These are phyloP conservation scores for Lasius fuliginosus DNA, from an alignment of 2,888 invertebrate genomes.

Conservation along the genomic window DNA sequence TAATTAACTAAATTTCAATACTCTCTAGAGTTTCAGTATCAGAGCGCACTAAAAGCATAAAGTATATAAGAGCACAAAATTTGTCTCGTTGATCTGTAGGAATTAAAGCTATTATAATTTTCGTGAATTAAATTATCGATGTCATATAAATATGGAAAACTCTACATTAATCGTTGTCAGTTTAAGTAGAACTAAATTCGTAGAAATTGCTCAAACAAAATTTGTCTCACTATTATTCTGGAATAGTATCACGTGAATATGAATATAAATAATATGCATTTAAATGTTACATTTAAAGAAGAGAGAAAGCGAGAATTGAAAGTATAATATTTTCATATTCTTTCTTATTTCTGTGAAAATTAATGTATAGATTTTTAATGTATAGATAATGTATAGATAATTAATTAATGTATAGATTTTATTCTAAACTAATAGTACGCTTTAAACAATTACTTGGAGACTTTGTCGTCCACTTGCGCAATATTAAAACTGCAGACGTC, in stretches of 20 bases:
- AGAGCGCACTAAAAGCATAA: neutral
- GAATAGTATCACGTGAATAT: neutral
- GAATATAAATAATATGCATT: neutral
- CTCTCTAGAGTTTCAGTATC: neutral
- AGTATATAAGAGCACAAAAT: neutral
- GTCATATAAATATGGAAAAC: neutral
- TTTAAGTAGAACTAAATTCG: neutral
- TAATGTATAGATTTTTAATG: constrained; percentile 19
- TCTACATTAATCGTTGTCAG: neutral
- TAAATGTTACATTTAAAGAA: neutral
- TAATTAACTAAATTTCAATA: constrained; percentile 17
- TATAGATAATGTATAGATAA: constrained; percentile 15
- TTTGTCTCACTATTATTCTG: neutral
- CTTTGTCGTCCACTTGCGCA: neutral
- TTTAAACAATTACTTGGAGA: constrained; percentile 44
- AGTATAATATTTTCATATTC: constrained; percentile 16
- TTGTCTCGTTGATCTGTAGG: neutral
- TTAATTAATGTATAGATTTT: constrained; percentile 14
- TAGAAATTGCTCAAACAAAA: constrained; percentile 13
- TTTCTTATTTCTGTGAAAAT: constrained; percentile 3
- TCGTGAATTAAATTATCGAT: neutral
- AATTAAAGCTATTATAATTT: neutral
- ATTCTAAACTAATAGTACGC: neutral
- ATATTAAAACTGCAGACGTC: constrained; percentile 42
- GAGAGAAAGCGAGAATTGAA: neutral